Percentiles rank a stretch among this genome's conserved stretches.
phyloP scores from a whole-genome alignment of 2,797 vertebrate genomes.

The Pipistrellus pipistrellus region DNA sequence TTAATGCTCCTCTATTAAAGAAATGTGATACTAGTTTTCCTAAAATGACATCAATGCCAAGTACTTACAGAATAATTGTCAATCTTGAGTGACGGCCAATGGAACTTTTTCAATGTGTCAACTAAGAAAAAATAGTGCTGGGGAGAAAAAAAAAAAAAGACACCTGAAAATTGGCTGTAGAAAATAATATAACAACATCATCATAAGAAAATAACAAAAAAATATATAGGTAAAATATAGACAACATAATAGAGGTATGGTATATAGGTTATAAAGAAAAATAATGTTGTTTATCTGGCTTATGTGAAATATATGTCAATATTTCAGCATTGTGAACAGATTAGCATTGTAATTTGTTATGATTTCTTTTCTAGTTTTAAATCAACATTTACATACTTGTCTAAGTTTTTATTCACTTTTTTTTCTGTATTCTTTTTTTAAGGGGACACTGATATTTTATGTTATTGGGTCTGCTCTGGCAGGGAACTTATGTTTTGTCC shows the following conservation, averaged over 20 bases:
- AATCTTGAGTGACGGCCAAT: background rate
- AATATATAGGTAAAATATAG: background rate
- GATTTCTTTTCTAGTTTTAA: background rate
- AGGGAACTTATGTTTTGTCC: background rate
- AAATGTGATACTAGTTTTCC: background rate
- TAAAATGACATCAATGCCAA: slow-evolving; percentile 11
- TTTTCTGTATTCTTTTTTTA: slow-evolving; percentile 31
- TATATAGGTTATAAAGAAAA: background rate
- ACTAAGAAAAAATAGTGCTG: background rate
- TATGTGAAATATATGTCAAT: background rate
- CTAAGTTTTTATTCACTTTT: background rate
- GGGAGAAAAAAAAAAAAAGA: background rate
- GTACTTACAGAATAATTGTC: background rate
- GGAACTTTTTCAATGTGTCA: background rate
- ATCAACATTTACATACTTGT: background rate
- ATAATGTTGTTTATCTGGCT: background rate
- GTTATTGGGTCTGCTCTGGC: background rate
- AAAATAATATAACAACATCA: background rate
- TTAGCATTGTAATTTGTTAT: background rate
- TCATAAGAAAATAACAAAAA: background rate
- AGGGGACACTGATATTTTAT: background rate
- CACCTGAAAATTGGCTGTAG: background rate
- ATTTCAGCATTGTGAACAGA: background rate
- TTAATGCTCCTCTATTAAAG: background rate
- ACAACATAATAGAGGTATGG: background rate